Evolutionary conservation across 2,797 vertebrate species (phyloP), one percentile per base, ranked within the genome.

Genomic region (Betta splendens): DNA sequence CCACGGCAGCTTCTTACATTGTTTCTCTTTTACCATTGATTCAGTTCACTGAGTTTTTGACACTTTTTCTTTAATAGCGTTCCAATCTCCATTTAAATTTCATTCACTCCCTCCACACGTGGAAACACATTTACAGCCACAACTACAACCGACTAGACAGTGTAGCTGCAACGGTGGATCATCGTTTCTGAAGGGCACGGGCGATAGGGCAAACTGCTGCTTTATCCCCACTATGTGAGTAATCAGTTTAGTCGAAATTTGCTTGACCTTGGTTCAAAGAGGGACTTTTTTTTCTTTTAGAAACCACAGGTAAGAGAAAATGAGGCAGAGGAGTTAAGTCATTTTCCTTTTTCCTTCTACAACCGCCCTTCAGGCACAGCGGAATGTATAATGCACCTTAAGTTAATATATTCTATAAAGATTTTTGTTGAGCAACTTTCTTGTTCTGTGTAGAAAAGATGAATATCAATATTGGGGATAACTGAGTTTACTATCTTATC

Each of bases 341-440:
- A 58, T 40, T 60, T 32, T n/a, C 8, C 18, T 28, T 54, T 13
- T 53, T 61, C 39, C 52, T 50, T 40, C 26, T 61, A 37, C 49
- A 72, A 55, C 44, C 48, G 65, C 59, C 61, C 75, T 75, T 56
- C 47, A 64, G 69, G 62, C 64, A 43, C 18, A 35, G 23, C 12
- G 69, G 69, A 53, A 68, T 82, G 46, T 67, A 65, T 75, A 79
- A 75, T 80, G 20, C 32, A 70, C 42, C 35, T 18, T 17, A 40
- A 44, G 44, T 31, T 77, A 64, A 79, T 69, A 60, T 58, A 65
- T 73, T 77, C 60, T 11, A 32, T 16, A 56, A 54, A 69, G 11
- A 43, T 45, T 49, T 47, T 36, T 49, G 15, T 53, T 62, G 31
- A 18, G 4, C 12, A 45, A 32, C 12, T 38, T 28, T 44, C 29